Evolutionary conservation across 64 coral and sea anemone genomes (phyloP).

Genomic region (Acropora yongei): DNA sequence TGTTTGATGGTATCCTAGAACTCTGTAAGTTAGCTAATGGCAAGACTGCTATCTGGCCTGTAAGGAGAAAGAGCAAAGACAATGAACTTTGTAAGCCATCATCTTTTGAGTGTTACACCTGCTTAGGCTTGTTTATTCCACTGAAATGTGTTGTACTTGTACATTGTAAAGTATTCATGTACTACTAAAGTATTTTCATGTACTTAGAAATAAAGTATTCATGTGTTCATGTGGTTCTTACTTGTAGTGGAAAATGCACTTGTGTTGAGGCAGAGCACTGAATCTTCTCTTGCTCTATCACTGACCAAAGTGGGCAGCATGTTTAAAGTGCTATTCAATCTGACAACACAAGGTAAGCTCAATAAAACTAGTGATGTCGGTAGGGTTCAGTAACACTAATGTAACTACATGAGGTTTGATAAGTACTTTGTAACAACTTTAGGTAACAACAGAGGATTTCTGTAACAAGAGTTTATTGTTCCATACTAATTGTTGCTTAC

Average conservation of each 20-base stretch:
- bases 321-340: constrained; percentile 1
- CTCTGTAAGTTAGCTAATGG: background rate
- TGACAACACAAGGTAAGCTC: background rate
- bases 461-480: no score
- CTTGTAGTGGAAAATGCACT: background rate
- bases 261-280: background rate
- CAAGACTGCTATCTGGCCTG: background rate
- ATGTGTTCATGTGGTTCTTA: background rate
- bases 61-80: constrained; percentile 5
- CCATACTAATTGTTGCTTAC: no score
- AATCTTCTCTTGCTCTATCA: constrained; percentile 4
- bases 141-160: no score
- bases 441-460: no score
- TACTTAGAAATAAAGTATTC: background rate
- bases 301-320: constrained; percentile 4
- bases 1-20: background rate
- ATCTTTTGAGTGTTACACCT: background rate
- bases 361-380: no score
- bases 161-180: background rate
- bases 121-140: no score
- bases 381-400: no score
- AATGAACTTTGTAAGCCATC: background rate
- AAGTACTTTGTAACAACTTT: no score
- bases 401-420: no score
- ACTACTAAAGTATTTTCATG: background rate